Evolutionary conservation across 37 sponge, comb jelly and placozoan species (phyloP).

Genomic region (Cliona cf. orientalis): DNA sequence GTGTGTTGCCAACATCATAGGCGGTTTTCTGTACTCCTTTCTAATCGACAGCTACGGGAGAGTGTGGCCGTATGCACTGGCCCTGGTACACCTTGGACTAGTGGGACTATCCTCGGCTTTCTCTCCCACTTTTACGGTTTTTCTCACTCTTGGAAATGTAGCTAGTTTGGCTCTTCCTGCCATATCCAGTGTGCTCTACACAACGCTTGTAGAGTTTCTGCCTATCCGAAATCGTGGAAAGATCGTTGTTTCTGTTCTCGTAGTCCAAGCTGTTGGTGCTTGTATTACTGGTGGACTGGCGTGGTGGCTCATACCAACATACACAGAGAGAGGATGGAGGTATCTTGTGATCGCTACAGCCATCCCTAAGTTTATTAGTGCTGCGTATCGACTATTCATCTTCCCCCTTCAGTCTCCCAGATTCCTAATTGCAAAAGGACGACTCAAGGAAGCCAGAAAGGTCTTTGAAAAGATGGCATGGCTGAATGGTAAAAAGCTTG

Average conservation of each 20-base stretch:
- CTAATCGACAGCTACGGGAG: constrained; percentile 54
- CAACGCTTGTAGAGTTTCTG: constrained; percentile 54
- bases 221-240: constrained; percentile 45
- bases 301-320: constrained; percentile 68
- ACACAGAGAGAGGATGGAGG: constrained; percentile 54
- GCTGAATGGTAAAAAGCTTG: constrained; percentile 30
- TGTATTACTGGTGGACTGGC: constrained; percentile 55
- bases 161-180: constrained; percentile 40
- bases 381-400: constrained; percentile 1
- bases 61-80: constrained; percentile 54
- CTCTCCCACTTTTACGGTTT: constrained; percentile 19
- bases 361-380: constrained; percentile 20
- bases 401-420: constrained; percentile 35
- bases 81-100: constrained; percentile 12
- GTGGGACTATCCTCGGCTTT: constrained; percentile 51
- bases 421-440: constrained; percentile 18
- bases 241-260: not conserved
- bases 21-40: constrained; percentile 17
- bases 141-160: constrained; percentile 24
- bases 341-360: constrained; percentile 20
- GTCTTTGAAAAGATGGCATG: not conserved
- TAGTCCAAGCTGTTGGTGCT: constrained; percentile 43
- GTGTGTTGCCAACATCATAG: constrained; percentile 32
- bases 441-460: not conserved
- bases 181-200: not conserved